phyloP scores from a whole-genome alignment of 2,888 invertebrate genomes.

The Tigriopus californicus region DNA sequence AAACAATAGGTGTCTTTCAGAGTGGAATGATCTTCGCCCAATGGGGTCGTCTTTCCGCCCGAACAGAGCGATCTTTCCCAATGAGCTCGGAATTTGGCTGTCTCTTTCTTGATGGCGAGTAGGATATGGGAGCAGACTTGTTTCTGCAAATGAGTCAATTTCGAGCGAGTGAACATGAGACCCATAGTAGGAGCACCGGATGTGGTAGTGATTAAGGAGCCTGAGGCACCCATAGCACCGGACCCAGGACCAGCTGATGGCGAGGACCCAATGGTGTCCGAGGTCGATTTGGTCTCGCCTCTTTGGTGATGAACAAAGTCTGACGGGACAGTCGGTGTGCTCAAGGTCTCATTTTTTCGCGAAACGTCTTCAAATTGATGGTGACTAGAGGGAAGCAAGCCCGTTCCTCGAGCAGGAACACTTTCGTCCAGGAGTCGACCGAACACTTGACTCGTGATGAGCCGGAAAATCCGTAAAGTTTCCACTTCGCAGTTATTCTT shows the following conservation, averaged over 20 bases:
- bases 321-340: conserved; percentile 20
- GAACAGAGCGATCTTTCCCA: conserved; percentile 52
- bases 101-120: conserved; percentile 74
- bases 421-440: conserved; percentile 45
- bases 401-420: conserved; percentile 6
- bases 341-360: background rate
- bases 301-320: too few species aligned
- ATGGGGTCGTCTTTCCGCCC: conserved; percentile 13
- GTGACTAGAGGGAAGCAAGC: conserved; percentile 11
- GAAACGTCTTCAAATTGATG: conserved; percentile 1
- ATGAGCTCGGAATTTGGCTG: conserved; percentile 64
- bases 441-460: conserved; percentile 65
- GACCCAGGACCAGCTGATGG: too few species aligned
- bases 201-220: too few species aligned
- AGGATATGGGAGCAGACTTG: conserved; percentile 28
- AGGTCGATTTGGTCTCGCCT: conserved; percentile 25
- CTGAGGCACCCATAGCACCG: too few species aligned
- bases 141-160: conserved; percentile 76
- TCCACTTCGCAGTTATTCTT: conserved; percentile 75
- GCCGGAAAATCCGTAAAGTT: conserved; percentile 71
- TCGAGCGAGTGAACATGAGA: conserved; percentile 79
- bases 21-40: conserved; percentile 17
- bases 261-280: conserved; percentile 17
- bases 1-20: conserved; percentile 77
- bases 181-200: background rate